Base-by-base conservation (phyloP, 1,140 invertebrate species). In the Cherax destructor region DNA sequence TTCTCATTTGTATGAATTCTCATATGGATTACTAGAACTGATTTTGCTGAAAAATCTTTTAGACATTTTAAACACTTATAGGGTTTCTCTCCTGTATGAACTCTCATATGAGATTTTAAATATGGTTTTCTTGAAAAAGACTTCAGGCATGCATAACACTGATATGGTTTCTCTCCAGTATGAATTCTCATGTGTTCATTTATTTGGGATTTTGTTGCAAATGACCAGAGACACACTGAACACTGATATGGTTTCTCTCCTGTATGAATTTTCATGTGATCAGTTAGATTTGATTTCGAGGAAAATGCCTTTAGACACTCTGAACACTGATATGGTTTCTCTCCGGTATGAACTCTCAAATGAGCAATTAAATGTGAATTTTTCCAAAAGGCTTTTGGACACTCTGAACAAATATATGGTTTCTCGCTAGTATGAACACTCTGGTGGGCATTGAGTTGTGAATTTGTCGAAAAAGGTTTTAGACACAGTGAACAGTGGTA, bases 91-190 rank as follows among this genome's bases (percentile, higher is more conserved):
- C 41, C 59, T 24, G n/a, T 61, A 41, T 83, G 81, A 61, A 83
- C 59, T 56, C 56, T 83, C 59, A 61, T 59, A 61, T 83, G 81
- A 61, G n/a, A n/a, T n/a, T 24, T n/a, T 59, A 83, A 56, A n/a
- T 59, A 24, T 24, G 7, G 24, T 30, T 78, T 78, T 6, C 13
- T 5, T 5, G 13, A 41, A 78, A 78, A 78, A 78, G n/a, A 10
- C 24, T 24, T 78, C 24, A 18, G 30, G 41, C 76, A 78, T 50
- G 30, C 76, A 21, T 11, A 50, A 47, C 77, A 79, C 49, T 18
- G 9, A 11, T 50, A 79, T 10, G 77, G 77, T 18, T 52, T 79
- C 2, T 79, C 77, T 49, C 77, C 47, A 16, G 77, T 79, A 41
- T 79, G 77, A 79, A 79, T 13, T 50, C 41, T 49, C 52, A 79